Evolutionary conservation across 2,888 invertebrate genomes (phyloP).

Genomic region (Eupithecia abbreviata): DNA sequence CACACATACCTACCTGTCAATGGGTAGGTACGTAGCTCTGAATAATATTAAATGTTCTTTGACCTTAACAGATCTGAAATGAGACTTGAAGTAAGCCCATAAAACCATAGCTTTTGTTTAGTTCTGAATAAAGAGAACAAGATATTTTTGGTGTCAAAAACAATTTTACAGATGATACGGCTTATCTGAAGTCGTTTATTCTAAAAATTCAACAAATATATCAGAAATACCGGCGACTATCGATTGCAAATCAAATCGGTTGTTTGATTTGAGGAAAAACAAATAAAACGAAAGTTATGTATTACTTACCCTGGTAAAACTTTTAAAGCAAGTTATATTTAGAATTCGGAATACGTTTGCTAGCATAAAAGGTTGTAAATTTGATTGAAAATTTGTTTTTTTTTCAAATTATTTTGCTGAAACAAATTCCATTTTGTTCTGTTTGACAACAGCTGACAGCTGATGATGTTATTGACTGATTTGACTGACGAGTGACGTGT

Average conservation of each 20-base stretch:
- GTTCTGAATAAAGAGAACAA: not conserved
- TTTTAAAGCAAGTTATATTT: not conserved
- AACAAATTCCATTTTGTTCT: not conserved
- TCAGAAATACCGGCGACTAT: not conserved
- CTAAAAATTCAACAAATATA: not conserved
- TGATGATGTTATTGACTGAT: not conserved
- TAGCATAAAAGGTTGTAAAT: not conserved
- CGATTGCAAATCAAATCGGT: not conserved
- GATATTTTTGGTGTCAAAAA: not conserved
- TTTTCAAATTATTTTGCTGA: not conserved
- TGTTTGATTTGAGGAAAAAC: not conserved
- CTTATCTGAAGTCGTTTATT: not conserved
- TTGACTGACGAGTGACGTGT: not conserved
- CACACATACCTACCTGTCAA: not conserved
- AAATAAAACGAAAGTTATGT: not conserved
- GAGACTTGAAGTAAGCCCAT: not conserved
- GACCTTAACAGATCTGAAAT: not conserved
- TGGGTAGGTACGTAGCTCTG: not conserved
- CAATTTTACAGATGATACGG: not conserved
- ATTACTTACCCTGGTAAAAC: not conserved
- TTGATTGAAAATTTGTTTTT: not conserved
- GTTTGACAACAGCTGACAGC: constrained; percentile 13
- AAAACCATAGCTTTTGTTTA: not conserved
- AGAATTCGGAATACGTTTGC: not conserved
- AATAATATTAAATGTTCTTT: not conserved